phyloP scores from a whole-genome alignment of 2,888 invertebrate species.

The Slavum lentiscoides region DNA sequence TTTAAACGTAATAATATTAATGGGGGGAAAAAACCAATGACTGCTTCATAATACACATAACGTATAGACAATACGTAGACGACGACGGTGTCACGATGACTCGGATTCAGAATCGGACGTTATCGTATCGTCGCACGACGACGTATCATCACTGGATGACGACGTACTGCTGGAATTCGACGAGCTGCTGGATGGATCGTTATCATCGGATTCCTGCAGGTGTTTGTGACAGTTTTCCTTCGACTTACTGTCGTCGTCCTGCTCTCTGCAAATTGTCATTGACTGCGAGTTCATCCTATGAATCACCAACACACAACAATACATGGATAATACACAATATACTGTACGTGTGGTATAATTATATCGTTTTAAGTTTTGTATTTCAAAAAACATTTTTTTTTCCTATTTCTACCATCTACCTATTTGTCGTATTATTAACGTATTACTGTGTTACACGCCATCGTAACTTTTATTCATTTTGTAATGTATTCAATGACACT shows the following conservation, averaged over 20 bases:
- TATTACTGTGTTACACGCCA: no score
- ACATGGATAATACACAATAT: no score
- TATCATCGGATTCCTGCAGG: background rate
- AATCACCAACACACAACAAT: background rate
- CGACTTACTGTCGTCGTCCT: background rate
- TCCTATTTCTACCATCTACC: no score
- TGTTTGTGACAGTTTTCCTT: background rate
- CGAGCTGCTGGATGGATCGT: background rate
- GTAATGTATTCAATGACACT: no score
- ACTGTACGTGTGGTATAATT: no score
- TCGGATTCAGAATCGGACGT: conserved; percentile 15
- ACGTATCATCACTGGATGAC: background rate
- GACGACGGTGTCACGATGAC: background rate
- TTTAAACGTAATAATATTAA: background rate
- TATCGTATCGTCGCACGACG: background rate
- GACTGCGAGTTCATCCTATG: background rate
- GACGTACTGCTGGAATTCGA: conserved; percentile 16
- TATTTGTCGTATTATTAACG: no score
- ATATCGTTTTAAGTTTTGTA: no score
- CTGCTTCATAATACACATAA: no score
- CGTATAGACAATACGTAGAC: background rate
- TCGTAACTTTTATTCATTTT: no score
- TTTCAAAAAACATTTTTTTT: no score
- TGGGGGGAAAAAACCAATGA: background rate
- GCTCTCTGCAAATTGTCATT: no score